These are phyloP conservation scores for Enteromius paludinosus DNA, from an alignment of 2,797 vertebrate species.

Conservation along the genomic window DNA sequence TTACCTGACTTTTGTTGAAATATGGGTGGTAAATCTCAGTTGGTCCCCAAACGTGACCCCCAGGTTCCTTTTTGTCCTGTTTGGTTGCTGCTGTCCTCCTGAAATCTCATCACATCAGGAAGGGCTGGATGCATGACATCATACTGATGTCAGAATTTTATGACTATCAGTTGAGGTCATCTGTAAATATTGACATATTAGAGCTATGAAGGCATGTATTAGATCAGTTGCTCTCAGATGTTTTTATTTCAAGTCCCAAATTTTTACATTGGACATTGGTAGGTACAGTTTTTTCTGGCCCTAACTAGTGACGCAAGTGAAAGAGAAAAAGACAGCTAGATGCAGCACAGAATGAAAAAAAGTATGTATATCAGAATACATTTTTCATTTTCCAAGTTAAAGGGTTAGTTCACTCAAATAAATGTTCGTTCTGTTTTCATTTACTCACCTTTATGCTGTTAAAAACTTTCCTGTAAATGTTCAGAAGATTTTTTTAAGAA, in stretches of 20 bases:
- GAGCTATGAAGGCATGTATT: neutral
- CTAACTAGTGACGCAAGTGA: neutral
- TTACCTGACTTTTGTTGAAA: neutral
- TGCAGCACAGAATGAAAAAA: neutral
- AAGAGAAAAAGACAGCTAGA: neutral
- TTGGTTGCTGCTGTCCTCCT: neutral
- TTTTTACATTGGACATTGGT: neutral
- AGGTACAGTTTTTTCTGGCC: neutral
- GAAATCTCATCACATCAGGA: neutral
- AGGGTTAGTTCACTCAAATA: neutral
- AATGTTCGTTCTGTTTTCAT: neutral
- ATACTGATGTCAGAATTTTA: constrained; percentile 17
- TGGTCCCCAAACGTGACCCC: neutral
- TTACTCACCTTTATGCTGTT: neutral
- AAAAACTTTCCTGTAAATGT: neutral
- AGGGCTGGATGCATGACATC: constrained; percentile 28
- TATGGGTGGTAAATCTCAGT: neutral
- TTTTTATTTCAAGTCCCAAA: neutral
- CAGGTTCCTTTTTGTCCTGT: neutral
- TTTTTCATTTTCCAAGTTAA: neutral
- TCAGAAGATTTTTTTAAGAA: neutral
- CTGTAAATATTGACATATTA: constrained; percentile 46
- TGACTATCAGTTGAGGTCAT: constrained; percentile 35
- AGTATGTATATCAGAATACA: neutral
- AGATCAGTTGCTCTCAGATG: neutral